Percentiles rank a stretch among this genome's conserved stretches.
These are phyloP conservation scores for Falco cherrug DNA, from an alignment of 2,797 vertebrate genomes.

Conservation along the genomic window DNA sequence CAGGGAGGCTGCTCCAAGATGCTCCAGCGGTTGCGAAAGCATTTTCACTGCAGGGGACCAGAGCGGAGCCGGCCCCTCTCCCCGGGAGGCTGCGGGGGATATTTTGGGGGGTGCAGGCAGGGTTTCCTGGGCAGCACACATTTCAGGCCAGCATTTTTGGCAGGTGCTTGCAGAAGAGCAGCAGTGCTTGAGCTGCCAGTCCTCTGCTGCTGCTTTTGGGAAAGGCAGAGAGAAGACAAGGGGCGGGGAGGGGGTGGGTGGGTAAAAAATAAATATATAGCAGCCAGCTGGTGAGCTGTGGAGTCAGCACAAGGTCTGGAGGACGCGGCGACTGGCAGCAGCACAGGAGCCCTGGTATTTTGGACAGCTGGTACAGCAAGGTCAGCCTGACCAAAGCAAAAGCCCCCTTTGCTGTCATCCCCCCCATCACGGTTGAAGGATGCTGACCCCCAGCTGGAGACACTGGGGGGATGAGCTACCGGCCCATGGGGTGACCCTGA, in stretches of 20 bases:
- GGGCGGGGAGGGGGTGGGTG: neutral
- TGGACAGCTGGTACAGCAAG: constrained; percentile 61
- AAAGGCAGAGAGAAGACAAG: neutral
- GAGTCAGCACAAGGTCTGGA: constrained; percentile 59
- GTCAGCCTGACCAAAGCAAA: neutral
- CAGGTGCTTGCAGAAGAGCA: neutral
- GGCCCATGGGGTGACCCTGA: neutral
- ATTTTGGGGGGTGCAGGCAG: accelerated
- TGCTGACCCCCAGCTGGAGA: accelerated
- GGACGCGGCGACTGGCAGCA: neutral
- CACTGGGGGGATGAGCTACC: neutral
- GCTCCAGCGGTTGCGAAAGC: neutral
- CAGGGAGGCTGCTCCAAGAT: neutral
- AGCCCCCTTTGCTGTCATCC: neutral
- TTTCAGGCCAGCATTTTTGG: neutral
- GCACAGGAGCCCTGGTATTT: constrained; percentile 28
- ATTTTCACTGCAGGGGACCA: neutral
- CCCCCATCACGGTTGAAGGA: neutral
- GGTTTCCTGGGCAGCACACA: neutral
- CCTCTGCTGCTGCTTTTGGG: neutral
- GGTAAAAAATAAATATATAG: constrained; percentile 46
- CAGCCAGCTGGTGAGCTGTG: constrained; percentile 66
- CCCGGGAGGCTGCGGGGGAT: accelerated
- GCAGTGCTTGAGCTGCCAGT: neutral
- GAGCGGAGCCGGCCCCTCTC: accelerated